phyloP scores from a whole-genome alignment of 2,888 invertebrate genomes.

The Netelia virgata region DNA sequence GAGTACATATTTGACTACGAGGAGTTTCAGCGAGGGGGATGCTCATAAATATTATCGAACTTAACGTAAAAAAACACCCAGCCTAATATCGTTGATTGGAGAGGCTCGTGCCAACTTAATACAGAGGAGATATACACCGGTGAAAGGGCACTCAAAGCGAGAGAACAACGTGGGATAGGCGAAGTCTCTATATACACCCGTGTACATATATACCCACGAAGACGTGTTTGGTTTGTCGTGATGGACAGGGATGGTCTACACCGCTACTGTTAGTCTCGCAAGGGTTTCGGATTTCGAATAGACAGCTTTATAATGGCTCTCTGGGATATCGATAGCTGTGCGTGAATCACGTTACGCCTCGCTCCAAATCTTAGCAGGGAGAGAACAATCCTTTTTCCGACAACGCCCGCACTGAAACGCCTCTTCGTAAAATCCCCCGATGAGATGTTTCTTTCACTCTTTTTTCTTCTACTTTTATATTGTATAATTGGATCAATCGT shows the following conservation, averaged over 20 bases:
- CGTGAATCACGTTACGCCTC: constrained; percentile 71
- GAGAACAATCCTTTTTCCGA: background rate
- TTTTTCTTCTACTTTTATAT: background rate
- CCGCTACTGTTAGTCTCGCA: constrained; percentile 20
- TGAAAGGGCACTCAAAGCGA: constrained; percentile 49
- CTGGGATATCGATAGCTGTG: constrained; percentile 70
- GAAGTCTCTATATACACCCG: constrained; percentile 8
- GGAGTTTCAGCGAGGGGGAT: background rate
- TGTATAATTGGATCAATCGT: background rate
- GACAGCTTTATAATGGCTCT: constrained; percentile 69
- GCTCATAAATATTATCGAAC: background rate
- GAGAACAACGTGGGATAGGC: constrained; percentile 48
- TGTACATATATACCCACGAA: constrained; percentile 19
- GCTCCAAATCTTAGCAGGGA: background rate
- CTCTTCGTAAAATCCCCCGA: background rate
- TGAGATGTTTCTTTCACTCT: background rate
- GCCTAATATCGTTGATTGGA: constrained; percentile 38
- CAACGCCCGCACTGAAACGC: background rate
- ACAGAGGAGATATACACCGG: constrained; percentile 34
- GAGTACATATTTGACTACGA: background rate
- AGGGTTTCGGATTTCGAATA: constrained; percentile 64
- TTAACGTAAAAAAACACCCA: constrained; percentile 8
- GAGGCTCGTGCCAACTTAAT: constrained; percentile 35
- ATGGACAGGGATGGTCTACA: constrained; percentile 37
- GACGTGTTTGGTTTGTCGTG: constrained; percentile 56